phyloP scores from a whole-genome alignment of 2,888 invertebrate species.

The Arrhopalites spinosus region DNA sequence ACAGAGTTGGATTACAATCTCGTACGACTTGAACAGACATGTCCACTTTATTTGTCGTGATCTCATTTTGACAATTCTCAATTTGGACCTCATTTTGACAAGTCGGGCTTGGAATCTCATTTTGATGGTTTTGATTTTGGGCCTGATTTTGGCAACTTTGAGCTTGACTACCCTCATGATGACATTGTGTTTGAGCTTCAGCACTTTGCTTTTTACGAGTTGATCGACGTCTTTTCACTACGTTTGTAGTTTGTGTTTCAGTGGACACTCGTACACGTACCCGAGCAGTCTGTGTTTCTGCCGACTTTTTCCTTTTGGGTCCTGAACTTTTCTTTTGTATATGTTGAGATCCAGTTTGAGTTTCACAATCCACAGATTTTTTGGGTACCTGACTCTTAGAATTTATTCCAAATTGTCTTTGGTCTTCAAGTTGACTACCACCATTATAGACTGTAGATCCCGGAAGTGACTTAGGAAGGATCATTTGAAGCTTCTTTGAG shows the following conservation, averaged over 20 bases:
- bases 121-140: too few species aligned
- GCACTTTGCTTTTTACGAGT: constrained; percentile 40
- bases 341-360: constrained; percentile 36
- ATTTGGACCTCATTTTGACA: too few species aligned
- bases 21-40: too few species aligned
- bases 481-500: neutral
- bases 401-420: too few species aligned
- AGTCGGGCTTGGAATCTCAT: too few species aligned
- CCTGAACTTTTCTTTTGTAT: too few species aligned
- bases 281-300: constrained; percentile 45
- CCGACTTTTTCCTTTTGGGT: constrained; percentile 38
- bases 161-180: neutral
- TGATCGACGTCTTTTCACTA: constrained; percentile 42
- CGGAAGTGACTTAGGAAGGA: constrained; percentile 7
- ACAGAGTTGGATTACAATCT: too few species aligned
- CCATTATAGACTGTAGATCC: neutral
- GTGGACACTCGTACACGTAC: constrained; percentile 38
- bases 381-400: neutral
- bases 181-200: constrained; percentile 45
- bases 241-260: constrained; percentile 46
- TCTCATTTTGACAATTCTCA: too few species aligned
- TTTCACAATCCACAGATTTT: constrained; percentile 38
- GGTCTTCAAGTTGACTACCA: too few species aligned
- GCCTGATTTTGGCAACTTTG: neutral
- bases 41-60: too few species aligned